These are phyloP conservation scores for Lepidurus arcticus DNA, from an alignment of 1,140 invertebrate species.

Conservation along the genomic window DNA sequence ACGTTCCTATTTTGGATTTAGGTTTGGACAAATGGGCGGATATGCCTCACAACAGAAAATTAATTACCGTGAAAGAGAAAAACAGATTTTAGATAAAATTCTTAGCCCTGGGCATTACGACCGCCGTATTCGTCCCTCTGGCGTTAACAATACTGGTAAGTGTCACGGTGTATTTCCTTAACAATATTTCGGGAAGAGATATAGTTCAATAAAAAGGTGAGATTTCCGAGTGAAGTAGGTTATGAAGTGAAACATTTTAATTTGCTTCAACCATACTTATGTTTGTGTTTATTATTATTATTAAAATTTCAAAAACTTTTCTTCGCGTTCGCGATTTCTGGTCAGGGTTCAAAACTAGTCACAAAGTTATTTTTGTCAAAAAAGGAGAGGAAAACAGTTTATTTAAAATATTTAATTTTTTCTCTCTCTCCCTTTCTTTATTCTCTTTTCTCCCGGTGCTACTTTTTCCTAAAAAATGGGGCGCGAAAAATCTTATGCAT, in stretches of 20 bases:
- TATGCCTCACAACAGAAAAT: slow-evolving; percentile 34
- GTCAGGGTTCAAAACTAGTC: too few species aligned
- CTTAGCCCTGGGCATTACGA: slow-evolving; percentile 84
- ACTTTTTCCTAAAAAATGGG: background rate
- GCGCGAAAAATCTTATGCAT: slow-evolving; percentile 25
- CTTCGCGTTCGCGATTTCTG: too few species aligned
- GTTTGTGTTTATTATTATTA: background rate
- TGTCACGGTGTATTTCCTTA: slow-evolving; percentile 22
- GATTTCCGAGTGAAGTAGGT: background rate
- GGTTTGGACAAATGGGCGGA: slow-evolving; percentile 27
- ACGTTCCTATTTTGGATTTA: background rate
- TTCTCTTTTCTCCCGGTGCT: slow-evolving; percentile 31
- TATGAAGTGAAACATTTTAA: too few species aligned
- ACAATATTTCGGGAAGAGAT: background rate
- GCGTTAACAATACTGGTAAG: slow-evolving; percentile 86
- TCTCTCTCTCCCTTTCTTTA: slow-evolving; percentile 33
- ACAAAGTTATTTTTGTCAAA: too few species aligned
- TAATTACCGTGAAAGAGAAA: slow-evolving; percentile 88
- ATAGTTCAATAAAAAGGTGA: background rate
- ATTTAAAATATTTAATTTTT: background rate
- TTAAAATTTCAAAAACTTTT: background rate
- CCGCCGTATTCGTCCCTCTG: slow-evolving; percentile 82
- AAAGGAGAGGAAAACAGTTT: too few species aligned
- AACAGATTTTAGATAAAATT: slow-evolving; percentile 87
- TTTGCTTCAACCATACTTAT: background rate